Percentiles rank a stretch among this genome's conserved stretches.
Evolutionary conservation across 2,113 vertebrate genomes (phyloP).

Genomic region (Sinocyclocheilus anshuiensis): DNA sequence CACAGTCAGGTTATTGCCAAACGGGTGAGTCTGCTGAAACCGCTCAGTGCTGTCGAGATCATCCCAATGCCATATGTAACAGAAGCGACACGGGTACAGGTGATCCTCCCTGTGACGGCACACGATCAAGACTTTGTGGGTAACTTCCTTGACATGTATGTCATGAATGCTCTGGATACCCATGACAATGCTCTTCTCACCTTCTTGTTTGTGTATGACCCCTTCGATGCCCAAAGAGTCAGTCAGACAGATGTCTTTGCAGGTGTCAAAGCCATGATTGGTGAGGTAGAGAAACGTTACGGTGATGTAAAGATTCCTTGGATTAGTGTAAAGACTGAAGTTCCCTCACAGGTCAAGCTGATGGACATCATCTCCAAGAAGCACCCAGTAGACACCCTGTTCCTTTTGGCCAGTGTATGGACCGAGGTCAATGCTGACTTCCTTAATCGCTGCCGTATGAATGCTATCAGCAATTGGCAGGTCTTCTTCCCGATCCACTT

Average conservation of each 20-base stretch:
- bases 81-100: slow-evolving; percentile 89
- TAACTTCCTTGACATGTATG: slow-evolving; percentile 90
- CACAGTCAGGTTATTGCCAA: slow-evolving; percentile 86
- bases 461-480: slow-evolving; percentile 95
- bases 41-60: slow-evolving; percentile 89
- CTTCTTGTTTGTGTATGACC: slow-evolving; percentile 89
- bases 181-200: slow-evolving; percentile 90
- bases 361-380: slow-evolving; percentile 99
- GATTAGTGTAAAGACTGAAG: slow-evolving; percentile 91
- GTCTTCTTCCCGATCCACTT: slow-evolving; percentile 96
- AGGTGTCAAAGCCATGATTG: slow-evolving; percentile 85
- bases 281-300: slow-evolving; percentile 89
- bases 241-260: slow-evolving; percentile 87
- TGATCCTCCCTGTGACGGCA: slow-evolving; percentile 88
- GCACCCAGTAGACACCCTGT: slow-evolving; percentile 93
- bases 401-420: slow-evolving; percentile 89
- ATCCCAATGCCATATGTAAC: slow-evolving; percentile 97
- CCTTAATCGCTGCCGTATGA: slow-evolving; percentile 95
- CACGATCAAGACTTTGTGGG: slow-evolving; percentile 81
- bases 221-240: slow-evolving; percentile 85
- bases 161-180: slow-evolving; percentile 85
- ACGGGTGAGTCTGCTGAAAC: slow-evolving; percentile 87
- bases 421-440: slow-evolving; percentile 89
- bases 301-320: slow-evolving; percentile 88
- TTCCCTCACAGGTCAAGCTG: slow-evolving; percentile 92